phyloP scores from a whole-genome alignment of 2,113 vertebrate species.

The Ailuropoda melanoleuca region DNA sequence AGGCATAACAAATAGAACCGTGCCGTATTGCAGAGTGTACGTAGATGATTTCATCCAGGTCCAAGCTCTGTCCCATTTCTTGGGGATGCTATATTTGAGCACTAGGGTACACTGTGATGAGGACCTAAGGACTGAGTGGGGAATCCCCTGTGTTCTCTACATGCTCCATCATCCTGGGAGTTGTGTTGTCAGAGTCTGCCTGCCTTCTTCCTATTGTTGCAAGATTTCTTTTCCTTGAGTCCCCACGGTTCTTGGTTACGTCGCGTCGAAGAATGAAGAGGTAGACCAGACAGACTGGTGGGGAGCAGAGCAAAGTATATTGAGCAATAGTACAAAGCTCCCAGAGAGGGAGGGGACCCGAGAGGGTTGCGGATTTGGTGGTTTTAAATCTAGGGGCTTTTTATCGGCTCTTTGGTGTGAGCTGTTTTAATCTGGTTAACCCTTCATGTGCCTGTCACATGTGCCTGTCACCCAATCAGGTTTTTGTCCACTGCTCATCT shows the following conservation, averaged over 20 bases:
- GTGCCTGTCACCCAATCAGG: background rate
- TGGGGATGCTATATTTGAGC: background rate
- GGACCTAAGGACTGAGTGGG: too few species aligned
- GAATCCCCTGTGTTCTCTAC: background rate
- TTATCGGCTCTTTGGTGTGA: background rate
- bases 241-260: background rate
- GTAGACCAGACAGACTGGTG: background rate
- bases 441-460: background rate
- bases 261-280: background rate
- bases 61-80: background rate
- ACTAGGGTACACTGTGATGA: background rate
- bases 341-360: background rate
- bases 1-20: background rate
- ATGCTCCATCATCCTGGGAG: rapidly evolving
- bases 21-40: background rate
- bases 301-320: background rate
- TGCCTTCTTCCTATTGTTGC: background rate
- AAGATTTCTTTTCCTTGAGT: background rate
- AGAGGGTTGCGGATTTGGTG: background rate
- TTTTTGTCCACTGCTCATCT: background rate
- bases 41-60: background rate
- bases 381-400: background rate
- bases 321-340: background rate
- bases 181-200: background rate
- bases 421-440: background rate